Conservation (phyloP, 2,797 vertebrate species). For the Prionace glauca region DNA sequence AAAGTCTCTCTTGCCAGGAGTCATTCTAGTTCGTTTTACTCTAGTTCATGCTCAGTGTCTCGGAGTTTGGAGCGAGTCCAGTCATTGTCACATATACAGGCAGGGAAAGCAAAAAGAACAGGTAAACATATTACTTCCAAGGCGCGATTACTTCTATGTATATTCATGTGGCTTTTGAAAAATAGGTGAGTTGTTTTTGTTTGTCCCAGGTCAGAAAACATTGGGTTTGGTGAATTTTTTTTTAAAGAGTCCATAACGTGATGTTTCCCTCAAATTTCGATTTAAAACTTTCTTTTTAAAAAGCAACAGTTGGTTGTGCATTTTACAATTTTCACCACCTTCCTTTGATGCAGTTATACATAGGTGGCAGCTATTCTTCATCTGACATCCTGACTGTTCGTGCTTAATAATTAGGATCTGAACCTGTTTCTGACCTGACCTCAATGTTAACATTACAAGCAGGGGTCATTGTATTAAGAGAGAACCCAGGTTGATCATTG, state of each 20-base stretch:
- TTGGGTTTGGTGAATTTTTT: background rate
- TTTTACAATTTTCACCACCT: background rate
- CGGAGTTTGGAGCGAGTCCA: slow-evolving; percentile 61
- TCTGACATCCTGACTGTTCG: background rate
- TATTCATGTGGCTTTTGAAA: background rate
- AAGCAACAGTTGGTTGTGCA: background rate
- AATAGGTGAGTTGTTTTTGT: background rate
- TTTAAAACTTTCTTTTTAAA: background rate
- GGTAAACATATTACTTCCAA: slow-evolving; percentile 41
- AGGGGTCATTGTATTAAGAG: background rate
- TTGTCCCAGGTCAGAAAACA: background rate
- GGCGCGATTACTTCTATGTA: background rate
- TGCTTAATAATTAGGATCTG: background rate
- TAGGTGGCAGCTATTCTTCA: background rate
- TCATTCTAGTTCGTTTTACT: slow-evolving; percentile 68
- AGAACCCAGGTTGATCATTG: background rate
- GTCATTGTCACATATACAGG: slow-evolving; percentile 53
- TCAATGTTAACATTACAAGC: background rate
- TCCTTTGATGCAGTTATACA: background rate
- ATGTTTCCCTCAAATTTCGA: background rate
- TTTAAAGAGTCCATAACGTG: background rate
- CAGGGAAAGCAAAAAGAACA: slow-evolving; percentile 49
- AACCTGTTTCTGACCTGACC: background rate
- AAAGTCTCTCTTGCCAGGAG: slow-evolving; percentile 60
- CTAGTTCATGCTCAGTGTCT: slow-evolving; percentile 62